Conservation (phyloP, 2,113 vertebrate species). For the Chelonoidis abingdonii region DNA sequence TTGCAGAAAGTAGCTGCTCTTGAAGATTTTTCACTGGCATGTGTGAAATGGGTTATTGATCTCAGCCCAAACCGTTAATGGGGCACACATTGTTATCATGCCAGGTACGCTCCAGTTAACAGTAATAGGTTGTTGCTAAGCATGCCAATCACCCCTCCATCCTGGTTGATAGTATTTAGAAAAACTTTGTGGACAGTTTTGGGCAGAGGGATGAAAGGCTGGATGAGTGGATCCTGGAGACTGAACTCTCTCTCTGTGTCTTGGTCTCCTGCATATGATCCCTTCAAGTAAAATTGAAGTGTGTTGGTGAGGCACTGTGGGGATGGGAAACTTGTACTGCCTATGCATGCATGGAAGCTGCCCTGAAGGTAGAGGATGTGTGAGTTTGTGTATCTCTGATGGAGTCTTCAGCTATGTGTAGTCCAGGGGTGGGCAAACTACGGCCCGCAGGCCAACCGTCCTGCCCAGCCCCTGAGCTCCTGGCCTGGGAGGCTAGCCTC, state of each 20-base stretch:
- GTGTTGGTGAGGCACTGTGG: neutral
- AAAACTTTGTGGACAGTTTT: accelerated
- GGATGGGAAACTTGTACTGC: neutral
- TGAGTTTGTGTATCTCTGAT: accelerated
- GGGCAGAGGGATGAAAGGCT: neutral
- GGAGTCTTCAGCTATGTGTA: accelerated
- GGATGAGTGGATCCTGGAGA: neutral
- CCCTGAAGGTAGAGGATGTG: neutral
- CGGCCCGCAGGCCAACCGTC: no score
- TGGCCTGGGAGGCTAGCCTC: no score
- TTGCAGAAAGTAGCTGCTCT: neutral
- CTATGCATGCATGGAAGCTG: neutral
- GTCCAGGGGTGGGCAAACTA: neutral
- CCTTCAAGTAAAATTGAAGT: conserved; percentile 26
- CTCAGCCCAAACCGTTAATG: neutral
- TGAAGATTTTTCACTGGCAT: neutral
- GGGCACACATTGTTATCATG: neutral
- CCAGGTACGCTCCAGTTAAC: neutral
- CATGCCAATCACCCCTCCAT: neutral
- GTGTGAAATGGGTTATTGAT: accelerated
- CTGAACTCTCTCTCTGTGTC: neutral
- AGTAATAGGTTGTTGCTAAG: neutral
- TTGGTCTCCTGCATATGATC: neutral
- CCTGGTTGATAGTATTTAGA: accelerated
- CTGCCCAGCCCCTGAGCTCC: no score